Conservation (phyloP, 2,113 vertebrate genomes). For the Eurypyga helias region DNA sequence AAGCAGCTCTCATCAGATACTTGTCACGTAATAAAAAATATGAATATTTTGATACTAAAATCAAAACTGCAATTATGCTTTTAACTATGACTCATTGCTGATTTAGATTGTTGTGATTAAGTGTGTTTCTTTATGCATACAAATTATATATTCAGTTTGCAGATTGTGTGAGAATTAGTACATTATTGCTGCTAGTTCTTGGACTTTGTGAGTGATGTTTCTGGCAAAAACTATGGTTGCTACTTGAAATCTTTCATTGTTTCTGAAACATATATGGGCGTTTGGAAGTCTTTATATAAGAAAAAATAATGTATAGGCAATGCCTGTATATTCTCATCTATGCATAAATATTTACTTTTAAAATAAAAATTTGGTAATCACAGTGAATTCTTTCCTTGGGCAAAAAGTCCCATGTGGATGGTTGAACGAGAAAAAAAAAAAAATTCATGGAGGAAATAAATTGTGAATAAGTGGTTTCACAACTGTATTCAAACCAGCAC, state of each 20-base stretch:
- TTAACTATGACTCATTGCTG: slow-evolving; percentile 55
- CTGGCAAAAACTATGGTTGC: neutral
- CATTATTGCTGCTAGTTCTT: neutral
- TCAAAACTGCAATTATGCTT: slow-evolving; percentile 64
- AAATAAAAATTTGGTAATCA: neutral
- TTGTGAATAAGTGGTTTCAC: neutral
- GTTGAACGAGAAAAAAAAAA: neutral
- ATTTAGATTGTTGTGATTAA: slow-evolving; percentile 61
- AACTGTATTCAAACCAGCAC: neutral
- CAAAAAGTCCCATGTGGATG: neutral
- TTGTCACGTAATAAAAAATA: slow-evolving; percentile 29
- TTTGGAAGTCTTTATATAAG: neutral
- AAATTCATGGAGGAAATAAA: slow-evolving; percentile 18
- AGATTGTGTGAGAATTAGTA: neutral
- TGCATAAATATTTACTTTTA: neutral
- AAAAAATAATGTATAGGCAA: neutral
- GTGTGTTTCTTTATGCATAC: slow-evolving; percentile 43
- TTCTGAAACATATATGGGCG: neutral
- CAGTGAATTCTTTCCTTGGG: slow-evolving; percentile 1
- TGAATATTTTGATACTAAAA: slow-evolving; percentile 62
- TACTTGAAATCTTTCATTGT: neutral
- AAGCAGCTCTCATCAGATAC: slow-evolving; percentile 1
- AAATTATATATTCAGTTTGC: slow-evolving; percentile 25
- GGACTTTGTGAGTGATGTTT: neutral
- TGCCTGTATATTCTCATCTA: neutral